A percentile compares a stretch with the other conserved stretches of the same genome.
Evolutionary conservation across 2,113 vertebrate species (phyloP).

Genomic region (Amazona vittata): DNA sequence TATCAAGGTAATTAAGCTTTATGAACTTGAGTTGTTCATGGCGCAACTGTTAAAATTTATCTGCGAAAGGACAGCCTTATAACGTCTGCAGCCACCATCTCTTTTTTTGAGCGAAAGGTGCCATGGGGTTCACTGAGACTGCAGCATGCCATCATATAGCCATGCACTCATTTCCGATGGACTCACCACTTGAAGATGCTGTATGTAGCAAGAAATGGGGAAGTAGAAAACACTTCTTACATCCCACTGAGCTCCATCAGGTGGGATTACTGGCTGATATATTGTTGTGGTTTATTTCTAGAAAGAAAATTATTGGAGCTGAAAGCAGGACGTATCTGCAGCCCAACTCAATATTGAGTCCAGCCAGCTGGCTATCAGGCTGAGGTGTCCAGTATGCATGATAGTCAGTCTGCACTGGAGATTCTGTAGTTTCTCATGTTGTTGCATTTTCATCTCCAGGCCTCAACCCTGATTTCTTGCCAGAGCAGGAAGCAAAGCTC

Average conservation of each 20-base stretch:
- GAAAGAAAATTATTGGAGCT: not conserved
- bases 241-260: not conserved
- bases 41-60: not conserved
- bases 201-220: not conserved
- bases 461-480: not conserved
- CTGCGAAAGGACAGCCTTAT: not conserved
- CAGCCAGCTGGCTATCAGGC: not conserved
- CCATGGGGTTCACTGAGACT: not conserved
- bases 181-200: not conserved
- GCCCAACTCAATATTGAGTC: not conserved
- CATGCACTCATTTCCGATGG: not conserved
- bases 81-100: fast-evolving
- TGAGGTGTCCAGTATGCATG: fast-evolving
- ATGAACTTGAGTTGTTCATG: not conserved
- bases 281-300: not conserved
- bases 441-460: not conserved
- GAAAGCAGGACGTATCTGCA: not conserved
- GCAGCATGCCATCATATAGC: no score
- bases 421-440: not conserved
- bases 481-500: not conserved
- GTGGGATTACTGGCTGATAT: not conserved
- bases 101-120: fast-evolving
- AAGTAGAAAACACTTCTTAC: not conserved
- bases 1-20: not conserved
- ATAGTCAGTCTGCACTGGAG: not conserved